phyloP scores from a whole-genome alignment of 2,888 invertebrate species.

The Himalopsyche anomala region DNA sequence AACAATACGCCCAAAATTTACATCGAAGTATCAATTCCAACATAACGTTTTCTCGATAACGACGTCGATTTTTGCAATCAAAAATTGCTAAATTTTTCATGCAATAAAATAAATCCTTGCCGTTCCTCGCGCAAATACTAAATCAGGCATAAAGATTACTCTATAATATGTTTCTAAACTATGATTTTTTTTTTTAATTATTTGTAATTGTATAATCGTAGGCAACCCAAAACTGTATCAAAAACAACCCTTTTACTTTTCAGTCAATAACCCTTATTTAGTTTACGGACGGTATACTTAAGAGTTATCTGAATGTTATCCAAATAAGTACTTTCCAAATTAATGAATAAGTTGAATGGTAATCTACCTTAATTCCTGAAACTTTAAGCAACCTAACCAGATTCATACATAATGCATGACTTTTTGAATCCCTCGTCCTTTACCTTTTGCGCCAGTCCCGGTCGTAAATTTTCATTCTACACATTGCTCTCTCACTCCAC shows the following conservation, averaged over 20 bases:
- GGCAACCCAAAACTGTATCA: not conserved
- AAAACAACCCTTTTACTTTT: not conserved
- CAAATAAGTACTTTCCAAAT: conserved; percentile 6
- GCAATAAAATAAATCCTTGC: too few relatives aligned
- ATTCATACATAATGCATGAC: conserved; percentile 38
- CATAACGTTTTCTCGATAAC: too few relatives aligned
- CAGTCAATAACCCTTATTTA: not conserved
- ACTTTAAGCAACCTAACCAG: conserved; percentile 27
- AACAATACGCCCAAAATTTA: too few relatives aligned
- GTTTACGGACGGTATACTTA: not conserved
- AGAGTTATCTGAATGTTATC: not conserved
- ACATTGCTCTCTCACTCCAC: conserved; percentile 2
- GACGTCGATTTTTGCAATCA: too few relatives aligned
- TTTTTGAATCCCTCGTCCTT: conserved; percentile 16
- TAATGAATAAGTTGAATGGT: not conserved
- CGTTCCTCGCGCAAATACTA: too few relatives aligned
- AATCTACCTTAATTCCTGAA: conserved; percentile 22
- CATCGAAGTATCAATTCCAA: too few relatives aligned
- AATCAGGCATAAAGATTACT: too few relatives aligned
- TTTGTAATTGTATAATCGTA: not conserved
- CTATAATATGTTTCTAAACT: too few relatives aligned
- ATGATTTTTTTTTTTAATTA: too few relatives aligned
- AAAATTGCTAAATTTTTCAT: too few relatives aligned
- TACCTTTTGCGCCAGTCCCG: not conserved
- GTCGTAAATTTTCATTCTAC: conserved; percentile 6